Percentiles rank a stretch among this genome's conserved stretches.
These are phyloP conservation scores for Rhynchonycteris naso DNA, from an alignment of 2,797 vertebrate species.

Conservation along the genomic window DNA sequence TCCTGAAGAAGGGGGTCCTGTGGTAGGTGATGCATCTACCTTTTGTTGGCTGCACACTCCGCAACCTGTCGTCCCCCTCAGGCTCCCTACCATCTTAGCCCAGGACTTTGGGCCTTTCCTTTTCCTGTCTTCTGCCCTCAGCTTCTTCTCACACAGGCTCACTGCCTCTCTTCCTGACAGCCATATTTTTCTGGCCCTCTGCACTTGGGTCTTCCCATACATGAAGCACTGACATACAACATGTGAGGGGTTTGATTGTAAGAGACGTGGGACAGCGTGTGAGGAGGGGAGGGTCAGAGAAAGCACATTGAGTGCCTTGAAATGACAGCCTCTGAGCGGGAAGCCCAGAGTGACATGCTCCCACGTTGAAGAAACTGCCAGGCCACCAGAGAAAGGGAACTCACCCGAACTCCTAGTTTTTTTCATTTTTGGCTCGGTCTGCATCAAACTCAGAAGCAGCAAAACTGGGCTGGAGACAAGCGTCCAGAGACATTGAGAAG, in stretches of 20 bases:
- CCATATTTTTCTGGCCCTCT: not conserved
- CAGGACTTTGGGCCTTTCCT: not conserved
- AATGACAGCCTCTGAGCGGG: not conserved
- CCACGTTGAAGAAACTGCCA: not conserved
- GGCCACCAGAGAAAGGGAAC: not conserved
- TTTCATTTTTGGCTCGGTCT: not conserved
- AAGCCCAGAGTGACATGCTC: not conserved
- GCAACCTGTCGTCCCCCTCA: too few relatives aligned
- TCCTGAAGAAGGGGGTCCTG: not conserved
- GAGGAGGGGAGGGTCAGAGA: not conserved
- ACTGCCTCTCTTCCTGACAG: too few relatives aligned
- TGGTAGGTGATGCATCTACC: accelerated
- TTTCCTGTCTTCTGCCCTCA: not conserved
- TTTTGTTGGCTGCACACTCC: not conserved
- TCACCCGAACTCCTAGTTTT: too few relatives aligned
- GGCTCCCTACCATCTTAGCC: not conserved
- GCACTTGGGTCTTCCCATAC: not conserved
- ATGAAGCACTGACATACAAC: not conserved
- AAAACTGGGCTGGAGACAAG: not conserved
- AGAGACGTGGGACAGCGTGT: not conserved
- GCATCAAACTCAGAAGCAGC: accelerated
- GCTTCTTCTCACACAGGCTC: not conserved
- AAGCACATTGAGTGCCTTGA: not conserved
- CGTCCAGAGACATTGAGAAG: accelerated
- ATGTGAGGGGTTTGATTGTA: not conserved